Evolutionary conservation across 92 coral and sea anemone species (phyloP).

Genomic region (Siderastrea radians): DNA sequence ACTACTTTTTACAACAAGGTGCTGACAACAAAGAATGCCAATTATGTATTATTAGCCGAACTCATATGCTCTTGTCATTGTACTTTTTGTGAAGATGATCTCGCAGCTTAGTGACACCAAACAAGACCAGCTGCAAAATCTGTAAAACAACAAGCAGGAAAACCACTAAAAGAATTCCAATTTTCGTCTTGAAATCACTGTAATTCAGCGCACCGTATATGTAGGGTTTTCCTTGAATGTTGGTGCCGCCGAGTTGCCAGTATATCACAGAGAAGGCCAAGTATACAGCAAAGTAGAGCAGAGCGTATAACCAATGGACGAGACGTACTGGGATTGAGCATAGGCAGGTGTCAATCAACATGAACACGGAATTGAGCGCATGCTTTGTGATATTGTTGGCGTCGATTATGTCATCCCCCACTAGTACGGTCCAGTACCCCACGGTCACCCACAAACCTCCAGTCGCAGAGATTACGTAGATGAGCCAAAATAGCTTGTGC

Average conservation of each 20-base stretch:
- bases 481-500: conserved; percentile 80
- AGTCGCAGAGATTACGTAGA: conserved; percentile 68
- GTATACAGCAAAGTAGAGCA: conserved; percentile 53
- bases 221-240: conserved; percentile 64
- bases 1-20: too few relatives aligned
- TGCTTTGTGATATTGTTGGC: conserved; percentile 75
- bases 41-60: too few relatives aligned
- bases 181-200: conserved; percentile 1
- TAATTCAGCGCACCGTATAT: conserved; percentile 75
- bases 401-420: conserved; percentile 51
- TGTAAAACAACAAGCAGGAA: conserved; percentile 26
- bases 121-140: conserved; percentile 1
- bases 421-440: conserved; percentile 74
- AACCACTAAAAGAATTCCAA: conserved; percentile 8
- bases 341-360: conserved; percentile 65
- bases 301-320: conserved; percentile 71
- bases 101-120: conserved; percentile 19
- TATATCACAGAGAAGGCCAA: conserved; percentile 69
- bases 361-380: conserved; percentile 75
- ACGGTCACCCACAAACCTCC: conserved; percentile 69
- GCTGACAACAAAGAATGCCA: too few relatives aligned
- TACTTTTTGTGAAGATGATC: conserved; percentile 1
- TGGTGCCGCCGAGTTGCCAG: conserved; percentile 81
- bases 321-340: conserved; percentile 70
- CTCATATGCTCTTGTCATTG: too few relatives aligned